Evolutionary conservation across 1,140 invertebrate species (phyloP), one percentile per base, ranked within the genome.

Genomic region (Drosophila nigromelanica): DNA sequence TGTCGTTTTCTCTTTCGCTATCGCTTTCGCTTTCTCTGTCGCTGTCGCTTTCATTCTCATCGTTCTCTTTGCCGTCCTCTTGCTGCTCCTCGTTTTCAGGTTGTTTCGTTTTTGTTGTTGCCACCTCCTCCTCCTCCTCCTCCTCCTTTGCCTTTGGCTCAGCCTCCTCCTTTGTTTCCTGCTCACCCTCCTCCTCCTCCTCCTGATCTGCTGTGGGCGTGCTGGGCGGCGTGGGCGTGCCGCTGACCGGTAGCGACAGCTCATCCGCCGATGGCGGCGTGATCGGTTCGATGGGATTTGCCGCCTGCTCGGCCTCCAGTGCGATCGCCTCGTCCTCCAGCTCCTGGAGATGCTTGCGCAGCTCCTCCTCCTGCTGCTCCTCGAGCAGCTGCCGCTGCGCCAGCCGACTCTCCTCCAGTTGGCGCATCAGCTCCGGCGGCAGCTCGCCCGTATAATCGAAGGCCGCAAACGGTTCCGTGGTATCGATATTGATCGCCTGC

Each of bases 361-460:
- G 24, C 14, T 73, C 54, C 18, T 73, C 55, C 18, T 68, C 63
- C 24, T 73, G 48, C 12, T 73, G 63, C 37, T 67, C 63, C 51
- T 56, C 50, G 8, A 60, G 50, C 51, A 40, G 42, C 30, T 55
- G 66, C 37, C 51, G 66, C 50, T 69, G 50, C 6, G 55, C 70
- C 30, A 54, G 6, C 1, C 56, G 71, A 12, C 10, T 62, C 47
- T 76, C 79, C 40, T 89, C 78, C 52, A 87, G 68, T 62, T 89
- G 73, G n/a, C 58, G 79, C 12, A 87, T 67, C 71, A 87, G 64
- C 39, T 87, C 82, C 37, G 83, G 83, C 33, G 83, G 71, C 48
- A 89, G 14, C 42, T 89, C 83, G 6, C 68, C 69, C 45, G 78
- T 59, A 45, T 89, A 81, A 21, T 89, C 85, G 15, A 83, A 79